Base-by-base conservation (phyloP, 2,113 vertebrate genomes). In the Hippoglossus stenolepis region DNA sequence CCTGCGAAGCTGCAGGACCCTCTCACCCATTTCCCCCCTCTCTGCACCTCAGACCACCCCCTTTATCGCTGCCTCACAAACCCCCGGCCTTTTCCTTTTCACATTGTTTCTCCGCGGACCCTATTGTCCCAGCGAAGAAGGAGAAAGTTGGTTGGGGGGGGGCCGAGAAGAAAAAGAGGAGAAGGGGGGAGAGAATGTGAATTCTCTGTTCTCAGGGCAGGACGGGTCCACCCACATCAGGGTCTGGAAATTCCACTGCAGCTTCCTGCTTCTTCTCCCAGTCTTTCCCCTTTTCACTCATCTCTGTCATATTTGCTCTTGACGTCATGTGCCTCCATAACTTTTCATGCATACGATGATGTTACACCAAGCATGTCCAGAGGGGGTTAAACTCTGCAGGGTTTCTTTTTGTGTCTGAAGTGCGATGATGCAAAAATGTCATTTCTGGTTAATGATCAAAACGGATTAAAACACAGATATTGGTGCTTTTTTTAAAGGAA, bases 201-300 rank as follows among this genome's bases (percentile, higher is more conserved):
- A 80, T 77, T 81, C 76, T 82, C 84, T 84, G 75, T 77, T 86
- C 69, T 83, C 54, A 24, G 59, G 66, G 73, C 49, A 65, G 66
- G 73, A 67, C 35, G 77, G 8, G 35, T 82, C 84, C 78, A 80
- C 90, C 84, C 88, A 89, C 87, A 79, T 83, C 76, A 84, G 87
- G 78, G 88, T 90, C 84, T 90, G 87, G 91, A 87, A 84, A 86
- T 87, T 89, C 87, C 70, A 9, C 54, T 54, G 45, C 65, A 72
- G 88, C 69, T 92, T 92, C 88, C 88, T 87, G 80, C 76, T 77
- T 82, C 59, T 69, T 79, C 77, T 67, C 28, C 26, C 7, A 18
- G 18, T 62, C 61, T 68, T 84, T 51, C 12, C 40, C 23, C 21
- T 75, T 64, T 66, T 79, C 75, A 15, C 24, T 65, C 58, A 24